Evolutionary conservation across 2,113 vertebrate species (phyloP), one percentile per base, ranked within the genome.

Genomic region (Peromyscus californicus): DNA sequence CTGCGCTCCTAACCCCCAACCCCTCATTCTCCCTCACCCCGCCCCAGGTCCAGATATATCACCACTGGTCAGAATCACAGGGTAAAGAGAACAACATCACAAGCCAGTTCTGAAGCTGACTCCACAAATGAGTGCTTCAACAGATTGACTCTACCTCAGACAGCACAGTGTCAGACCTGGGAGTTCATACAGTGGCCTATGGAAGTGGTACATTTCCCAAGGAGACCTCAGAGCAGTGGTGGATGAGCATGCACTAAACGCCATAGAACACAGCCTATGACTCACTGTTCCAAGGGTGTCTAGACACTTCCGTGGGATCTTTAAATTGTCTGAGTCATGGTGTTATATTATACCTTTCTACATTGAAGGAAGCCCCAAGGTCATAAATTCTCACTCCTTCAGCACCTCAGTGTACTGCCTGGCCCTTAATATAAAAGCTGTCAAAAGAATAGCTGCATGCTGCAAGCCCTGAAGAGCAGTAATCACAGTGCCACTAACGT

Each of bases 241-340:
- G 22, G 13, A 48, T 2, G 51, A 69, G 24, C 2, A 0, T 8
- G 24, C 33, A 8, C 12, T 0, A 4, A 1, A 33, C 39, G 1
- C 54, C 29, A 1, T 0, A 10, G 94, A 5, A 19, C 10, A 2
- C 63, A 10, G 86, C 0, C 1, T 29, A 1, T 85, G 97, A 96
- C 59, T 96, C 91, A 74, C 51, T 36, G 0, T 7, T 89, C 85
- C 59, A 1, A 16, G 3, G 12, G 54, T 61, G 78, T 96, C 93
- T 84, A 89, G 93, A 96, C 92, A 2, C 26, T 51, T 91, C 12
- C 87, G 86, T 48, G 54, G 83, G 67, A 69, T 89, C 94, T 84
- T 80, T 51, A 51, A 83, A 75, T 74, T 74, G 87, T 76, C 92
- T 33, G 93, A 96, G 82, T 93, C 96, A 76, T 33, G 63, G 26